These are phyloP conservation scores for Pachycephala philippinensis DNA, from an alignment of 2,113 vertebrate species.

Conservation along the genomic window DNA sequence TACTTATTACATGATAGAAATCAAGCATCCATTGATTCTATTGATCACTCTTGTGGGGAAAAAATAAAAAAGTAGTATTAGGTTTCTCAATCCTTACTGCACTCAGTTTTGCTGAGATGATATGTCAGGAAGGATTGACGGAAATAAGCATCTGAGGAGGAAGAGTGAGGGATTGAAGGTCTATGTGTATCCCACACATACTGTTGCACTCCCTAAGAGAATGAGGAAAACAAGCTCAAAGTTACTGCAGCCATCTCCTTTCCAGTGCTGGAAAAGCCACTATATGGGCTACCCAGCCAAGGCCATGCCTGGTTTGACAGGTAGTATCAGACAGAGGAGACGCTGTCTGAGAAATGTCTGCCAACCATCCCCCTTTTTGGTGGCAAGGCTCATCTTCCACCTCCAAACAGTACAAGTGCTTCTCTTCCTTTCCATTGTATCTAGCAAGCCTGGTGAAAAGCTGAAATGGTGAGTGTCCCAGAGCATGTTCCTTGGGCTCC, in stretches of 20 bases:
- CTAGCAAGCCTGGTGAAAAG: not conserved
- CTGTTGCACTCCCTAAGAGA: not conserved
- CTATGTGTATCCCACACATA: accelerated
- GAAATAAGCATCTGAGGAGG: not conserved
- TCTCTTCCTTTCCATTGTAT: not conserved
- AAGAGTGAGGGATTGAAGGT: not conserved
- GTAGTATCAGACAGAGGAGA: not conserved
- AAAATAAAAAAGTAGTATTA: not conserved
- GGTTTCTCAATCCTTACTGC: not conserved
- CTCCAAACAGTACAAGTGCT: accelerated
- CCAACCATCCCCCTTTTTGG: not conserved
- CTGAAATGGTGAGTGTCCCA: not conserved
- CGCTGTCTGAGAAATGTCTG: not conserved
- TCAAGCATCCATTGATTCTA: not conserved
- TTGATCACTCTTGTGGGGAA: not conserved
- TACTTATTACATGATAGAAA: not conserved
- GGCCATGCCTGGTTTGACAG: not conserved
- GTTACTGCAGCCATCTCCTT: not conserved
- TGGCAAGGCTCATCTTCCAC: not conserved
- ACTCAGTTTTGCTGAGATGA: not conserved
- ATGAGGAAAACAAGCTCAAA: not conserved
- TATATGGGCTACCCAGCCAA: not conserved
- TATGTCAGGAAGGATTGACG: not conserved
- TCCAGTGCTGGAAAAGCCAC: not conserved
- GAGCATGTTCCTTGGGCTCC: not conserved